Percentiles rank a stretch among this genome's conserved stretches.
Evolutionary conservation across 1,140 invertebrate species (phyloP).

Genomic region (Littorina saxatilis): DNA sequence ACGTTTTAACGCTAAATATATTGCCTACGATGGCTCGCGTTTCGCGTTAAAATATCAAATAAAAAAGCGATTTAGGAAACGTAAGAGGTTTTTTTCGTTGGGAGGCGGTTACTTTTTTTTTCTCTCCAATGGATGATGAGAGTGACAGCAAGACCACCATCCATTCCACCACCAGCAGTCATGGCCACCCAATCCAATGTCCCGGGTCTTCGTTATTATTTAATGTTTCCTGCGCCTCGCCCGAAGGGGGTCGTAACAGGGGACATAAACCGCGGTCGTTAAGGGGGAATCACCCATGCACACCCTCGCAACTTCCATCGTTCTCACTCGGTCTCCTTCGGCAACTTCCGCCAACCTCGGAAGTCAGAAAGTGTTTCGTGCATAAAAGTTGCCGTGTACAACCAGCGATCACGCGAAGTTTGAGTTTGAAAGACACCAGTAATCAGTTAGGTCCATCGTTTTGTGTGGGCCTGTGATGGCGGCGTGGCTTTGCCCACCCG

Average conservation of each 20-base stretch:
- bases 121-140: conserved; percentile 5
- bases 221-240: conserved; percentile 20
- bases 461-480: background rate
- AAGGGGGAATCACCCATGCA: background rate
- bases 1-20: too few relatives aligned
- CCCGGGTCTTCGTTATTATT: conserved; percentile 19
- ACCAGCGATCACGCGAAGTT: conserved; percentile 14
- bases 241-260: conserved; percentile 1
- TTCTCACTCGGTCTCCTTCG: conserved; percentile 27
- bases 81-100: too few relatives aligned
- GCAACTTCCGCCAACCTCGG: conserved; percentile 17
- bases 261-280: background rate
- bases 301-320: background rate
- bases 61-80: too few relatives aligned
- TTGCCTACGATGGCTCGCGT: too few relatives aligned
- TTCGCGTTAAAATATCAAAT: too few relatives aligned
- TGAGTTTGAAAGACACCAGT: conserved; percentile 17
- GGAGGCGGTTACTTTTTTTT: too few relatives aligned
- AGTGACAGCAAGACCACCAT: conserved; percentile 1
- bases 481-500: too few relatives aligned
- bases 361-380: conserved; percentile 32
- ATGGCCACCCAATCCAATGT: conserved; percentile 1
- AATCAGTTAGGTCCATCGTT: background rate
- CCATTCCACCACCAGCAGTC: background rate
- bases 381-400: conserved; percentile 20